A percentile compares a stretch with the other conserved stretches of the same genome.
Conservation (phyloP, 1,140 invertebrate species). For the Temnothorax curvispinosus region DNA sequence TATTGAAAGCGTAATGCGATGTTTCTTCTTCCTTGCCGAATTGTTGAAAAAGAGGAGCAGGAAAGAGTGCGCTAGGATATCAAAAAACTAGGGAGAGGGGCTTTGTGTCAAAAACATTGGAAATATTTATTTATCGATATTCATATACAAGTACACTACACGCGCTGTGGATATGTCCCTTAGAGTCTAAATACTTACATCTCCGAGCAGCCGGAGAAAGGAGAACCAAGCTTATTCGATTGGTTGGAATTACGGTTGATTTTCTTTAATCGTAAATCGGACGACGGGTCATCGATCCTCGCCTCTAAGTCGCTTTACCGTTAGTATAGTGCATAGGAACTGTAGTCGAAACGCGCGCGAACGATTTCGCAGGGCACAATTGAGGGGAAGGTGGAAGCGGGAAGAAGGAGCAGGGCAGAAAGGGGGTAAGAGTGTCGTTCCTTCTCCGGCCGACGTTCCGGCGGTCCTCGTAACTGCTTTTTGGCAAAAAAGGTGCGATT, state of each 20-base stretch:
- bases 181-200: slow-evolving; percentile 77
- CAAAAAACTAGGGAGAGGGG: background rate
- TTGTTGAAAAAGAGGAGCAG: too few species aligned
- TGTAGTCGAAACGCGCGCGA: slow-evolving; percentile 72
- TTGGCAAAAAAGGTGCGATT: slow-evolving; percentile 62
- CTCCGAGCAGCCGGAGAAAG: slow-evolving; percentile 76
- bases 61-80: background rate
- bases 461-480: slow-evolving; percentile 63
- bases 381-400: background rate
- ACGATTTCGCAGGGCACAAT: slow-evolving; percentile 56
- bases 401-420: background rate
- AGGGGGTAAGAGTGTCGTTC: slow-evolving; percentile 46
- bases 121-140: slow-evolving; percentile 81
- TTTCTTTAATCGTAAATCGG: slow-evolving; percentile 52
- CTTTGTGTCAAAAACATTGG: slow-evolving; percentile 82
- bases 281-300: slow-evolving; percentile 60
- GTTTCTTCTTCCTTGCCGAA: background rate
- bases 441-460: slow-evolving; percentile 70
- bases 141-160: slow-evolving; percentile 81
- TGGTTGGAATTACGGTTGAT: slow-evolving; percentile 70
- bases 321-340: slow-evolving; percentile 73
- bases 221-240: slow-evolving; percentile 66
- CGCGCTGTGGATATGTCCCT: slow-evolving; percentile 80
- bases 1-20: background rate
- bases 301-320: slow-evolving; percentile 67